These are phyloP conservation scores for Eristalinus aeneus DNA, from an alignment of 2,888 invertebrate species.

Conservation along the genomic window DNA sequence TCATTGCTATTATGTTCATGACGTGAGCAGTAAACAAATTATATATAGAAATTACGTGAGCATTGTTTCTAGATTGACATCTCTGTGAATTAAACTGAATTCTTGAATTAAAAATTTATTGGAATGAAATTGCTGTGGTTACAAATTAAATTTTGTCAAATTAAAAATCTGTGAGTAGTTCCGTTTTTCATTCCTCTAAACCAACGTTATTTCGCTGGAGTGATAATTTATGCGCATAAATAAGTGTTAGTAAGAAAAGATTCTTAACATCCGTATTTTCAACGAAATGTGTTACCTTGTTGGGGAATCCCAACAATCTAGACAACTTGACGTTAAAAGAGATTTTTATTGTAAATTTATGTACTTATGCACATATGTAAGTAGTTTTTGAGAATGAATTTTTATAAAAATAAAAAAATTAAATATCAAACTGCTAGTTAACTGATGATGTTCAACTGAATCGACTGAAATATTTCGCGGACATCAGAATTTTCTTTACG, in stretches of 20 bases:
- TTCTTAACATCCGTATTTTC: not conserved
- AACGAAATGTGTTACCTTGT: not conserved
- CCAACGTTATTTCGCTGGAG: not conserved
- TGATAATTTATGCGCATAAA: not conserved
- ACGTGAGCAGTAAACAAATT: conserved; percentile 31
- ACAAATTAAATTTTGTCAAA: not conserved
- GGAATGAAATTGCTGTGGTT: not conserved
- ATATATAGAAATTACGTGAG: conserved; percentile 63
- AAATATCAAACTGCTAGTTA: not conserved
- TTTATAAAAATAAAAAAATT: not conserved
- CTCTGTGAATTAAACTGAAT: not conserved
- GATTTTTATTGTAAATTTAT: not conserved
- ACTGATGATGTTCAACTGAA: not conserved
- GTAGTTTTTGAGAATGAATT: not conserved
- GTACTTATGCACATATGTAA: not conserved
- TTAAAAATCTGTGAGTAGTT: not conserved
- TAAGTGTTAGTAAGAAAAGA: not conserved
- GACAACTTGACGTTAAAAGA: not conserved
- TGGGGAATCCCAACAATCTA: not conserved
- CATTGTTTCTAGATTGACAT: conserved; percentile 5
- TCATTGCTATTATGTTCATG: conserved; percentile 15
- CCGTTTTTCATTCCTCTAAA: not conserved
- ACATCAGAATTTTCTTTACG: not conserved
- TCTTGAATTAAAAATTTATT: not conserved
- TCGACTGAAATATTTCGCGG: not conserved